These are phyloP conservation scores for Meleagris gallopavo DNA, from an alignment of 2,113 vertebrate species.

Conservation along the genomic window DNA sequence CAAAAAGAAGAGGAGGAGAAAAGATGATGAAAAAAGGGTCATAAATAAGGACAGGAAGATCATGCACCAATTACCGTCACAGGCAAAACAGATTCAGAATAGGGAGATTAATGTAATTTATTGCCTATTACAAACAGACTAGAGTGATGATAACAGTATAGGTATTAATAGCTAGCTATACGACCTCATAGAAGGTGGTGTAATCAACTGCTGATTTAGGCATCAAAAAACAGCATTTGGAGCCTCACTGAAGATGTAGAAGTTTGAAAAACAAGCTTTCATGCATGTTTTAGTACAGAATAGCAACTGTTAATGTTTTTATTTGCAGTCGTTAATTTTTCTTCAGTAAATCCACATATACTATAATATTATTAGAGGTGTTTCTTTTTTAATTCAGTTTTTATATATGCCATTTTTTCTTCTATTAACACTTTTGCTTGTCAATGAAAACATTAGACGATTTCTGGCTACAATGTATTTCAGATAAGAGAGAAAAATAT, in stretches of 20 bases:
- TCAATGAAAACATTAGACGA: not conserved
- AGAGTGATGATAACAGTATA: not conserved
- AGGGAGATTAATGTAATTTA: not conserved
- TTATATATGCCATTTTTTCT: not conserved
- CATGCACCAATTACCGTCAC: not conserved
- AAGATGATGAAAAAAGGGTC: not conserved
- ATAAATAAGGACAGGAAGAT: not conserved
- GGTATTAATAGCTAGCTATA: not conserved
- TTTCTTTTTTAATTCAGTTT: not conserved
- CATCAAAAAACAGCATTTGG: not conserved
- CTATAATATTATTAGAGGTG: not conserved
- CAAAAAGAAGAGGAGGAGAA: not conserved
- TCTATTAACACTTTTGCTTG: not conserved
- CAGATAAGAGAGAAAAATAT: conserved; percentile 1
- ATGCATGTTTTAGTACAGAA: not conserved
- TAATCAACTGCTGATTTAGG: not conserved
- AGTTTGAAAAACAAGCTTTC: not conserved
- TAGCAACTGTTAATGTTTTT: not conserved
- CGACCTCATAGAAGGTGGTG: not conserved
- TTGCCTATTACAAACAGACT: not conserved
- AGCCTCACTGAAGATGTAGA: not conserved
- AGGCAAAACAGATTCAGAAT: not conserved
- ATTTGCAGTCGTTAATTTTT: not conserved
- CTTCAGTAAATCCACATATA: not conserved
- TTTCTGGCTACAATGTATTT: not conserved